phyloP scores from a whole-genome alignment of 2,797 vertebrate species.

The Champsocephalus esox region DNA sequence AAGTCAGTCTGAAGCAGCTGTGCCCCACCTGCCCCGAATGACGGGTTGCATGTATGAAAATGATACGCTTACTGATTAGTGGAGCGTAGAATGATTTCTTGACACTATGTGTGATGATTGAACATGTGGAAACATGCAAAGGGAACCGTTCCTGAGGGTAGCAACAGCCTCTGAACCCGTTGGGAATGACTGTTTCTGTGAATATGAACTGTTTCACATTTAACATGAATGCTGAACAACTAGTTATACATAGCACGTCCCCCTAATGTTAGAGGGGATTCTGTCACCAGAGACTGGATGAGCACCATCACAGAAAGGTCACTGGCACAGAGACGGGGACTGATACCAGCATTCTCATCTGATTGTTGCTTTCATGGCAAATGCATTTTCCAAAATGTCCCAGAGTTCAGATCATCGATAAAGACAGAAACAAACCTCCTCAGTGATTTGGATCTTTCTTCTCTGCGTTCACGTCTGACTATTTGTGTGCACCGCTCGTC shows the following conservation, averaged over 20 bases:
- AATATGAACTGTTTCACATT: not conserved
- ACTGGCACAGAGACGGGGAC: not conserved
- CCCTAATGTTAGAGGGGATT: not conserved
- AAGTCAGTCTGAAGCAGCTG: too few species aligned
- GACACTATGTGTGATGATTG: not conserved
- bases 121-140: not conserved
- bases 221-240: conserved; percentile 3
- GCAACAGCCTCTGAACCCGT: too few species aligned
- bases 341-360: not conserved
- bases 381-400: not conserved
- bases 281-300: conserved; percentile 22
- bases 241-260: not conserved
- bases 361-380: not conserved
- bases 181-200: not conserved
- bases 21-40: too few species aligned
- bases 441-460: not conserved
- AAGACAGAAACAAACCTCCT: not conserved
- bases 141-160: too few species aligned
- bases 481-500: conserved; percentile 37
- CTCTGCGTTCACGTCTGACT: conserved; percentile 3
- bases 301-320: conserved; percentile 29
- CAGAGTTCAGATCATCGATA: not conserved
- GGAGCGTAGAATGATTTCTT: not conserved
- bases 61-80: too few species aligned
- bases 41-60: too few species aligned